Evolutionary conservation across 2,113 vertebrate genomes (phyloP).

Genomic region (Aegithalos caudatus): DNA sequence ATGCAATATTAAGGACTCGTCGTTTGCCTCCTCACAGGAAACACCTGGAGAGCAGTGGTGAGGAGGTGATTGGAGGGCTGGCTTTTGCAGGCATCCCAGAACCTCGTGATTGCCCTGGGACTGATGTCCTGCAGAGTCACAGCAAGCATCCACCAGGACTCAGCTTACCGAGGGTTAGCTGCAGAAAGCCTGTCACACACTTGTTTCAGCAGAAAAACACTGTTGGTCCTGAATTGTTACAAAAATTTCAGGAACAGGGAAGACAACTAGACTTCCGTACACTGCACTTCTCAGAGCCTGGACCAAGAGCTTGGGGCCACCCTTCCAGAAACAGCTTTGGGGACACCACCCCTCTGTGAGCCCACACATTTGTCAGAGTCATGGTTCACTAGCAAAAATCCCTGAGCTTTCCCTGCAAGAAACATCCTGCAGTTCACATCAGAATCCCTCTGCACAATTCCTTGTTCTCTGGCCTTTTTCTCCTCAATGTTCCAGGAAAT

Average conservation of each 20-base stretch:
- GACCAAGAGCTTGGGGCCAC: not conserved
- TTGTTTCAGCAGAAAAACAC: not conserved
- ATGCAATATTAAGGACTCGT: not conserved
- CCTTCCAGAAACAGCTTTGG: not conserved
- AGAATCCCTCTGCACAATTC: not conserved
- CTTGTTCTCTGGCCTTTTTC: not conserved
- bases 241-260: not conserved
- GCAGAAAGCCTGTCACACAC: not conserved
- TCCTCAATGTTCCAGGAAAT: not conserved
- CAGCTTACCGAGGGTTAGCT: not conserved
- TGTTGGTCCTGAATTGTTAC: accelerated
- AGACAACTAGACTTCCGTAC: not conserved
- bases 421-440: not conserved
- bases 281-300: not conserved
- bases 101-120: not conserved
- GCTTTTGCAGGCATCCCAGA: not conserved
- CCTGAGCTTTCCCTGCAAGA: not conserved
- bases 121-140: not conserved
- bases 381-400: not conserved
- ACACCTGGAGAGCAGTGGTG: accelerated
- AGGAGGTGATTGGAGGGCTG: not conserved
- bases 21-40: not conserved
- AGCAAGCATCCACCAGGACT: not conserved
- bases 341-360: not conserved
- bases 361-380: not conserved